These are phyloP conservation scores for Drosophila vallismaia DNA, from an alignment of 2,888 invertebrate genomes.

Conservation along the genomic window DNA sequence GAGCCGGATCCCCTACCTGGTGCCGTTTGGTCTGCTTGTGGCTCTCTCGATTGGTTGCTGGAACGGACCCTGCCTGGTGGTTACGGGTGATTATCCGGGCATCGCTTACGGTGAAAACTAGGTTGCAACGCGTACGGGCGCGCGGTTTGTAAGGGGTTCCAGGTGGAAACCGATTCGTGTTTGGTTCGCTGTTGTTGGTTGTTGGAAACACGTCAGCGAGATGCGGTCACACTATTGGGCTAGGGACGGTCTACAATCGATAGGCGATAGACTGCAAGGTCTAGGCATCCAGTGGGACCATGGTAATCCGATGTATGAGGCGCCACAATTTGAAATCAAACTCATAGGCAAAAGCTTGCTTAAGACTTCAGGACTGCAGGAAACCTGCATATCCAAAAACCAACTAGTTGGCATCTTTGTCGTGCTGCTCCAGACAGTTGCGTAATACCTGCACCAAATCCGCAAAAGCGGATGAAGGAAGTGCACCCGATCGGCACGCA, in stretches of 20 bases:
- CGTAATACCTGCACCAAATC: constrained; percentile 22
- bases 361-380: neutral
- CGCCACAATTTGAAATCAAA: neutral
- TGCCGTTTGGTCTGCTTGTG: neutral
- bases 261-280: neutral
- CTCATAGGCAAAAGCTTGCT: neutral
- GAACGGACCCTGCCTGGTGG: neutral
- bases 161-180: constrained; percentile 47
- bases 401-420: too few relatives aligned
- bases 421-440: too few relatives aligned
- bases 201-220: constrained; percentile 65
- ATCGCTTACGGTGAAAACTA: constrained; percentile 21
- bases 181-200: constrained; percentile 50
- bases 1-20: constrained; percentile 4
- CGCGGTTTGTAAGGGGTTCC: constrained; percentile 18
- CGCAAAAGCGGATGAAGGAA: constrained; percentile 14
- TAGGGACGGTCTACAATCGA: neutral
- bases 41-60: neutral
- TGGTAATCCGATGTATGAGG: neutral
- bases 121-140: constrained; percentile 30
- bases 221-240: constrained; percentile 2
- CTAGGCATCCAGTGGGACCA: neutral
- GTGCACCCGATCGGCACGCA: constrained; percentile 16
- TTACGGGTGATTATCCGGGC: constrained; percentile 1
- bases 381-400: neutral